Percentiles rank a stretch among this genome's conserved stretches.
phyloP scores from a whole-genome alignment of 2,888 invertebrate genomes.

The Pyrrhia umbra region DNA sequence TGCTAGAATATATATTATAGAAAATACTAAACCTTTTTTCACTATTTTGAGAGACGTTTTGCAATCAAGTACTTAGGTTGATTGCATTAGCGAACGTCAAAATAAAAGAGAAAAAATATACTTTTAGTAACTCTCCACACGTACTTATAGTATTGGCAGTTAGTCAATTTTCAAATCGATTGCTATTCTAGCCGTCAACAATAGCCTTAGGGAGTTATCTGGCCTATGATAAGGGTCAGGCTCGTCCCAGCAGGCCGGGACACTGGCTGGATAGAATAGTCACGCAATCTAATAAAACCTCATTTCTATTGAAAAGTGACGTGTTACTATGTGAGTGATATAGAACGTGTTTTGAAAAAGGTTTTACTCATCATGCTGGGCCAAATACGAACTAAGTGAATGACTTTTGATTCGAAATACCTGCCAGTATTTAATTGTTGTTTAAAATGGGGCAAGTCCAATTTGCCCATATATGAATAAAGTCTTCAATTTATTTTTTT shows the following conservation, averaged over 20 bases:
- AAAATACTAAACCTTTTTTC: no score
- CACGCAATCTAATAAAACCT: constrained; percentile 43
- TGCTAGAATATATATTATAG: no score
- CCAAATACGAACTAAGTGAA: no score
- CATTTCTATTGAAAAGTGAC: constrained; percentile 33
- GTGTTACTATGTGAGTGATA: neutral
- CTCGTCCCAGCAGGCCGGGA: constrained; percentile 11
- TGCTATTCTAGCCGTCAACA: constrained; percentile 41
- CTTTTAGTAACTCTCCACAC: neutral
- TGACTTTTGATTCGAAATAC: no score
- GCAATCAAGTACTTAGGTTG: no score
- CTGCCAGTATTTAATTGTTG: no score
- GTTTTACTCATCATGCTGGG: neutral
- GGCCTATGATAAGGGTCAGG: constrained; percentile 45
- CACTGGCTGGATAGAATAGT: constrained; percentile 34
- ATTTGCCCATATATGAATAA: no score
- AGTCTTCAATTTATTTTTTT: no score
- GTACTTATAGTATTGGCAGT: constrained; percentile 14
- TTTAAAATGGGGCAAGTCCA: no score
- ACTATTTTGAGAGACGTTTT: no score
- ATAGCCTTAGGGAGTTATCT: constrained; percentile 35
- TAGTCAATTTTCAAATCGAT: constrained; percentile 50
- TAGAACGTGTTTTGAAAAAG: neutral
- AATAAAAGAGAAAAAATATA: neutral
- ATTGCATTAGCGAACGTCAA: no score